Evolutionary conservation across 2,888 invertebrate genomes (phyloP).

Genomic region (Phanerotoma sp.): DNA sequence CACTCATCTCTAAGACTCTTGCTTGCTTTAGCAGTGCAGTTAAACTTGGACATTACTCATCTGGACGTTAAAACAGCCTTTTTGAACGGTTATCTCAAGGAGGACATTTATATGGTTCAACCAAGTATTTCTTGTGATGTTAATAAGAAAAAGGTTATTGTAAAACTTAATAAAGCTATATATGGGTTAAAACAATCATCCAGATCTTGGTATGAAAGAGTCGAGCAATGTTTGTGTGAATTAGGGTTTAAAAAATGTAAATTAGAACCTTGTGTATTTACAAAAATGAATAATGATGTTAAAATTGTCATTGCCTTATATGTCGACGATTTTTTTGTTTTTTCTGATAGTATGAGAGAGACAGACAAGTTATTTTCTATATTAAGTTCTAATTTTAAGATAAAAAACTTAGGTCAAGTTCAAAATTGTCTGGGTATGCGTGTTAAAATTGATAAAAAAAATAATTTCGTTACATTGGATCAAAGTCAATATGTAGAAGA

Average conservation of each 20-base stretch:
- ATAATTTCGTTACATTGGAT: neutral
- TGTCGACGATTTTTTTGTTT: slow-evolving; percentile 16
- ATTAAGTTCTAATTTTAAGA: slow-evolving; percentile 5
- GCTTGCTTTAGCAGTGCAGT: slow-evolving; percentile 22
- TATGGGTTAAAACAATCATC: slow-evolving; percentile 29
- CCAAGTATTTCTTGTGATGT: slow-evolving; percentile 10
- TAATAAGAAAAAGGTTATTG: neutral
- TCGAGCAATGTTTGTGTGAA: neutral
- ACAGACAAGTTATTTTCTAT: neutral
- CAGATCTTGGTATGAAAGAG: slow-evolving; percentile 11
- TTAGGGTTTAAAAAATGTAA: slow-evolving; percentile 7
- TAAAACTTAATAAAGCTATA: slow-evolving; percentile 22
- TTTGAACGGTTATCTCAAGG: slow-evolving; percentile 29
- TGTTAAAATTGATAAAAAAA: neutral
- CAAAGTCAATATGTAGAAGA: neutral
- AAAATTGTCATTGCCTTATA: slow-evolving; percentile 18
- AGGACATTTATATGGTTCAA: slow-evolving; percentile 27
- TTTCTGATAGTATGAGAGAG: neutral
- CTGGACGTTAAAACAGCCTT: slow-evolving; percentile 33
- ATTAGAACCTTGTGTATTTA: slow-evolving; percentile 23
- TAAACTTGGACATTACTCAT: slow-evolving; percentile 27
- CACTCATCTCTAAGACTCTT: slow-evolving; percentile 28
- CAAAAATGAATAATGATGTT: neutral
- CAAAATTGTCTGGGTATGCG: slow-evolving; percentile 11
- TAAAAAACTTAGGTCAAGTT: slow-evolving; percentile 1